Conservation (phyloP, 2,888 invertebrate species). For the Pherbina coryleti region DNA sequence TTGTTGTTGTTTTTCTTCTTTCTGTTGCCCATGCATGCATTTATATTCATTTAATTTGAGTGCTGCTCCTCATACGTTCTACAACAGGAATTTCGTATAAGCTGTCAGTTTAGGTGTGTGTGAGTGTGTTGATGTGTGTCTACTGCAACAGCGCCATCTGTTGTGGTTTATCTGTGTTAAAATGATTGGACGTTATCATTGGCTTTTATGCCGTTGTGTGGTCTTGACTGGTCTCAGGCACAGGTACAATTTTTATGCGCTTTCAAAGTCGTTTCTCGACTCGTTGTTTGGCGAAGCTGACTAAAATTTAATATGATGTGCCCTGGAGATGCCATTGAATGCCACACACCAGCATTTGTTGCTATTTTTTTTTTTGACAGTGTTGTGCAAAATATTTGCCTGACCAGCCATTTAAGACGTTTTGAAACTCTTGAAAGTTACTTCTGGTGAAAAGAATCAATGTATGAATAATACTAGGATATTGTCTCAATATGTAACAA, state of each 20-base stretch:
- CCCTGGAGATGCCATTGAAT: not conserved
- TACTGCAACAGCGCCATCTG: conserved; percentile 51
- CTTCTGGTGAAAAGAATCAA: no score
- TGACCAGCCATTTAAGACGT: not conserved
- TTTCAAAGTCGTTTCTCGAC: not conserved
- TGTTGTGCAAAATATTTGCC: not conserved
- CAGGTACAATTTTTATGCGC: conserved; percentile 8
- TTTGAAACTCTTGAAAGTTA: no score
- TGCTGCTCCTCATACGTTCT: not conserved
- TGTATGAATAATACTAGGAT: no score
- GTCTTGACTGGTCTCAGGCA: not conserved
- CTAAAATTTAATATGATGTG: not conserved
- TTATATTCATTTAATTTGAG: conserved; percentile 14
- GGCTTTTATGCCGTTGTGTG: not conserved
- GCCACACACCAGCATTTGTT: not conserved
- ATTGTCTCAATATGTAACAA: no score
- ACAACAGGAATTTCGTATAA: not conserved
- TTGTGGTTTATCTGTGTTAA: conserved; percentile 64
- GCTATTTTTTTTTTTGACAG: not conserved
- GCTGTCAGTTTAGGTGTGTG: not conserved
- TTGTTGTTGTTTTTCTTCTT: not conserved
- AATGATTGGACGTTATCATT: conserved; percentile 59
- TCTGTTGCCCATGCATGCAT: conserved; percentile 3
- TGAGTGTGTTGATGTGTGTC: not conserved
- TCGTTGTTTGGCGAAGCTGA: not conserved